These are phyloP conservation scores for Numenius arquata DNA, from an alignment of 2,113 vertebrate genomes.

Conservation along the genomic window DNA sequence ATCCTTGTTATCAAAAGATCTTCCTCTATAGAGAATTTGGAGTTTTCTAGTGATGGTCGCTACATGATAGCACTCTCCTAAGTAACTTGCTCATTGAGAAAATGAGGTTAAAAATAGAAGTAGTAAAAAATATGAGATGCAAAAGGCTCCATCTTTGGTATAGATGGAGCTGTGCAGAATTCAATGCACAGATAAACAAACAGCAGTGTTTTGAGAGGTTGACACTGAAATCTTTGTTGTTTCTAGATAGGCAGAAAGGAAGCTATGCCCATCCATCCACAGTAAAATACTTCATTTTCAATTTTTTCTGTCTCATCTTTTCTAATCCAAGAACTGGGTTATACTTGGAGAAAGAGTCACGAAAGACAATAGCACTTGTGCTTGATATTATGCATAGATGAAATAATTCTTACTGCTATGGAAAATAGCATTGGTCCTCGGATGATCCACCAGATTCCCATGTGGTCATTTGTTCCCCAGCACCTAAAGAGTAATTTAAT, in stretches of 20 bases:
- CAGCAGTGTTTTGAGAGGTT: not conserved
- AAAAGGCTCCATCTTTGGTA: not conserved
- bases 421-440: constrained; percentile 87
- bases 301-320: not conserved
- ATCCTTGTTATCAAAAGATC: not conserved
- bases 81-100: not conserved
- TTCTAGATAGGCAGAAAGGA: not conserved
- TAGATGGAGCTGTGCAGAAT: not conserved
- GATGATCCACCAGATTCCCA: constrained; percentile 94
- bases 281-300: not conserved
- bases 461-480: constrained; percentile 82
- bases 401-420: constrained; percentile 79
- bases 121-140: not conserved
- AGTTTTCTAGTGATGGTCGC: not conserved
- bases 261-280: not conserved
- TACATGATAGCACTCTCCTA: not conserved
- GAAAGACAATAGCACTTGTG: not conserved
- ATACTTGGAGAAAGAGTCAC: not conserved
- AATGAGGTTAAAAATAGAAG: not conserved
- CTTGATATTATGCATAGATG: not conserved
- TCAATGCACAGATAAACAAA: not conserved
- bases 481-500: constrained; percentile 76
- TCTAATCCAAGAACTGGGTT: not conserved
- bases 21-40: not conserved
- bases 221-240: not conserved